Evolutionary conservation across 2,888 invertebrate species (phyloP).

Genomic region (Lasius platythorax): DNA sequence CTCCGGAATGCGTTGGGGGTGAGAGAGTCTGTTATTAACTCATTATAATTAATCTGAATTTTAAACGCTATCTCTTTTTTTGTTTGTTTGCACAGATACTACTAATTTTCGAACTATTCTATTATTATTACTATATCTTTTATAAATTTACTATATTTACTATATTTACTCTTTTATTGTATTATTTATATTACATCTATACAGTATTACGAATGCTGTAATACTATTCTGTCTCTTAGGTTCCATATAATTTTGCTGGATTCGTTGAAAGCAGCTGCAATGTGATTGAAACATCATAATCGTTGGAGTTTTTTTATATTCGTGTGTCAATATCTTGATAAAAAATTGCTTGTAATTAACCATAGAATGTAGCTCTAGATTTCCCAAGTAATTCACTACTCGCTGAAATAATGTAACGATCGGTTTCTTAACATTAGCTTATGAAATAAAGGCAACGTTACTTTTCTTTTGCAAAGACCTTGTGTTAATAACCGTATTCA

Average conservation of each 20-base stretch:
- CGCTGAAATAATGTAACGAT: conserved; percentile 1
- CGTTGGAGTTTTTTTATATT: conserved; percentile 1
- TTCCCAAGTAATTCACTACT: background rate
- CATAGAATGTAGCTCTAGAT: background rate
- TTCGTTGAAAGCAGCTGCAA: background rate
- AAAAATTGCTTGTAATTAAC: background rate
- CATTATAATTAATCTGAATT: background rate
- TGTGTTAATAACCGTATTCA: background rate
- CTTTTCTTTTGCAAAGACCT: background rate
- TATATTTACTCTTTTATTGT: background rate
- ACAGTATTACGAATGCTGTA: background rate
- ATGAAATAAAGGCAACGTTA: conserved; percentile 27
- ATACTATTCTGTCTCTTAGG: conserved; percentile 16
- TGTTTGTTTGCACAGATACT: background rate
- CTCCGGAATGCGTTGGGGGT: conserved; percentile 73
- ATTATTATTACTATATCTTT: background rate
- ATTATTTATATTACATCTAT: background rate
- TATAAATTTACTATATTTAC: background rate
- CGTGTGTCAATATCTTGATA: background rate
- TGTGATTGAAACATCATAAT: background rate
- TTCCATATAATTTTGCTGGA: background rate
- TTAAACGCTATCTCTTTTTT: background rate
- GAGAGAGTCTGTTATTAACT: conserved; percentile 11
- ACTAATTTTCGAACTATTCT: background rate
- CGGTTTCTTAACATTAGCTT: background rate